These are phyloP conservation scores for Aplocera efformata DNA, from an alignment of 2,888 invertebrate species.

Conservation along the genomic window DNA sequence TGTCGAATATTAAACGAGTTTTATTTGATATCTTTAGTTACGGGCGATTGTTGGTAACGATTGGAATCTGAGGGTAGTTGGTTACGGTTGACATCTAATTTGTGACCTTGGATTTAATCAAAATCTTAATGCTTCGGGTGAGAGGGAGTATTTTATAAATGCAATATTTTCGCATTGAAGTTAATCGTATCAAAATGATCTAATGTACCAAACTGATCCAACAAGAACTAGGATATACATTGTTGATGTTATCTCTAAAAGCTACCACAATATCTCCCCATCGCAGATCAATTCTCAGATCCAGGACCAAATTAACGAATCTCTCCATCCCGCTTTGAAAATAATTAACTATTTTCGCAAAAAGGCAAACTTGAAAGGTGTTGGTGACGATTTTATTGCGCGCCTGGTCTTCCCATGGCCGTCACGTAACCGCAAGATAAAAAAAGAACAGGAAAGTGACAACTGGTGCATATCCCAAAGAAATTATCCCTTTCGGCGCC, in stretches of 20 bases:
- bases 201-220: too few species aligned
- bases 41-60: conserved; percentile 49
- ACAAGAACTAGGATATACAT: too few species aligned
- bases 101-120: conserved; percentile 15
- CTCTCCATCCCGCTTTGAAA: conserved; percentile 16
- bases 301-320: conserved; percentile 15
- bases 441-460: conserved; percentile 73
- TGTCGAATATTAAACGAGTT: conserved; percentile 73
- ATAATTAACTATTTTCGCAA: conserved; percentile 31
- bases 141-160: neutral
- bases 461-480: conserved; percentile 78
- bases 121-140: conserved; percentile 1
- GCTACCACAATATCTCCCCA: too few species aligned
- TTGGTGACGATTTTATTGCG: conserved; percentile 65
- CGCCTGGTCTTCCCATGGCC: conserved; percentile 46
- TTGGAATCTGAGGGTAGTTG: conserved; percentile 27
- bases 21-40: conserved; percentile 63
- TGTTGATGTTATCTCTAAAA: too few species aligned
- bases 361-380: conserved; percentile 22
- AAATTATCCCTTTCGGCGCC: conserved; percentile 78
- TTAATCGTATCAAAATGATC: too few species aligned
- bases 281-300: conserved; percentile 1
- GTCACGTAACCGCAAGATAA: conserved; percentile 62
- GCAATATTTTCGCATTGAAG: too few species aligned
- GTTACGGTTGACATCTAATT: conserved; percentile 14